Base-by-base conservation (phyloP, 1,140 invertebrate genomes). In the Musca vetustissima region DNA sequence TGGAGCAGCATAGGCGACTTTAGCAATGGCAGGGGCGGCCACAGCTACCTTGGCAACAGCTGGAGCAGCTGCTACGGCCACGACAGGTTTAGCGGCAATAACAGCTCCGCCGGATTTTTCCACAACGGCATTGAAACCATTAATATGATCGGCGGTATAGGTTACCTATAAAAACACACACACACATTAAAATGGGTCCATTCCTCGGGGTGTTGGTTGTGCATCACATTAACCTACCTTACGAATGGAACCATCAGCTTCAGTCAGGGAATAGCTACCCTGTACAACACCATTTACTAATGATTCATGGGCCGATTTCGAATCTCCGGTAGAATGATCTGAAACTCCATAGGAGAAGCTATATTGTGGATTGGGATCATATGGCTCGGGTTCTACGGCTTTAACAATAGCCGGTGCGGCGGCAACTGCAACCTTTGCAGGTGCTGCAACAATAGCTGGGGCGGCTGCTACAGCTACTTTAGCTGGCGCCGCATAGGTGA, bases 331-430 rank as follows among this genome's bases (percentile, higher is more conserved):
- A 70, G 86, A 82, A 0, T 88, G 87, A 76, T 92, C 91, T 13
- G 88, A 85, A 1, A 92, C 89, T 47, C 88, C 88, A 81, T 92
- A 92, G 21, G 88, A 86, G 83, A 88, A 91, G 76, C 86, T 88
- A 79, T 92, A 92, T 50, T 88, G 87, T 3, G 90, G 91, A 82
- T 90, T 87, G 6, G 89, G 86, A 81, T 91, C 89, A 71, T 87
- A 85, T 21, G 88, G 86, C 76, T 91, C 88, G 32, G 85, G 72
- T 17, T 82, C 75, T 22, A 83, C 78, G 4, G 80, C 74, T 52
- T 84, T 82, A 25, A 82, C 76, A 50, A 84, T 75, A 9, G 80
- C 77, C 13, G 83, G 47, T 4, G 83, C 77, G 36, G 77, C 74
- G 61, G 74, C 75, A 21, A 74, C 76, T 24, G 76, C 73, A 28